These are phyloP conservation scores for Tonatia bakeri DNA, from an alignment of 2,113 vertebrate genomes.

Conservation along the genomic window DNA sequence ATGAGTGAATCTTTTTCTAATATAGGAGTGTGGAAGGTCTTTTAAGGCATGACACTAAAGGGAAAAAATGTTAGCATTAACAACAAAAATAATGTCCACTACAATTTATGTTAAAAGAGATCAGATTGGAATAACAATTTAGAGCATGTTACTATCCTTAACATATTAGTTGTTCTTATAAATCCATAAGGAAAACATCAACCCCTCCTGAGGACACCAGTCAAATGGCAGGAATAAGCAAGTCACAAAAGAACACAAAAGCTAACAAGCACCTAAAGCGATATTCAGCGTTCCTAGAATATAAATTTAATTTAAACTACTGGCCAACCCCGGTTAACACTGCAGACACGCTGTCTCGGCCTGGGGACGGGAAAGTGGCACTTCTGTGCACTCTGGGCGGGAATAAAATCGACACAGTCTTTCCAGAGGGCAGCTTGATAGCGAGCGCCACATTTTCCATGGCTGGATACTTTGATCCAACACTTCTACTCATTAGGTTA, in stretches of 20 bases:
- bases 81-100: neutral
- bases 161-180: neutral
- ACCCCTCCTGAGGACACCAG: neutral
- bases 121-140: neutral
- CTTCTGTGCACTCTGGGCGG: neutral
- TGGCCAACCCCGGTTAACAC: neutral
- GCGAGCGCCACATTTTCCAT: neutral
- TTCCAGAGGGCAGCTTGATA: neutral
- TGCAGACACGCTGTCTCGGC: neutral
- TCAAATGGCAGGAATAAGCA: neutral
- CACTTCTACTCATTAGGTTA: neutral
- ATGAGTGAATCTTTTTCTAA: neutral
- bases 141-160: neutral
- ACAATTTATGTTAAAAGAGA: slow-evolving; percentile 6
- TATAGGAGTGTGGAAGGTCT: neutral
- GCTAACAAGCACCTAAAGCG: neutral
- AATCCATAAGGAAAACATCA: neutral
- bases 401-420: neutral
- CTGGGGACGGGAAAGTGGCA: neutral
- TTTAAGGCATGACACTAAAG: neutral
- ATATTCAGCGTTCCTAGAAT: neutral
- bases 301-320: neutral
- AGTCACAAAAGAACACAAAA: neutral
- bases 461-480: neutral
- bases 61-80: neutral